Base-by-base conservation (phyloP, 2,113 vertebrate genomes). In the Pelmatolapia mariae region DNA sequence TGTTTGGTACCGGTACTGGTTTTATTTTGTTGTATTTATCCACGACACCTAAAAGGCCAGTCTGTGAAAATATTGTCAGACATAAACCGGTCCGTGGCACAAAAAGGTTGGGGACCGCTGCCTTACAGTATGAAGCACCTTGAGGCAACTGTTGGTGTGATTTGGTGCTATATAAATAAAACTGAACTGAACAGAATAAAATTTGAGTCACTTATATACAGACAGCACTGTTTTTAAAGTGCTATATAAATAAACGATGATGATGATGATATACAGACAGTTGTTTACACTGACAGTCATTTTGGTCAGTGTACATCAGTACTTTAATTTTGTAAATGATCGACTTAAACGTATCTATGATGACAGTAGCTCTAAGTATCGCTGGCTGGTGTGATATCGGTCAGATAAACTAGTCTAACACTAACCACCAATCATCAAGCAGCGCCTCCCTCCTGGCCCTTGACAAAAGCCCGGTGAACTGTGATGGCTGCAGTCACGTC, bases 141-240 rank as follows among this genome's bases (percentile, higher is more conserved):
- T 18, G 26, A 6, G 15, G 3, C 26, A 59, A 59, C 26, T 59
- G 26, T 31, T 59, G 53, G 7, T 3, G 57, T 18, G 54, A 57
- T 8, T 0, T 15, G 54, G 1, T 57, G 54, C 54, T 0, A 0
- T 57, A 0, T 29, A 57, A 29, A 16, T 29, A 29, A 5, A 29
- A 8, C 12, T 16, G 12, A 52, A 52, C 50, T 19, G 4, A 57
- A 57, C 24, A 9, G 56, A 57, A 57, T 57, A 29, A 16, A 29
- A 16, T 54, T 54, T 1, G 24, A 1, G 56, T 57, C 24, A 3
- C 56, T 57, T 57, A 29, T 29, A 57, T 57, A 16, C 56, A 57
- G 24, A 57, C 54, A 26, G 22, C 2, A 29, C 56, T 57, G 24
- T 16, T 57, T 57, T 57, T 57, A 29, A 57, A 57, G 56, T 57